phyloP scores from a whole-genome alignment of 2,888 invertebrate genomes.

The Drosophila bunnanda region DNA sequence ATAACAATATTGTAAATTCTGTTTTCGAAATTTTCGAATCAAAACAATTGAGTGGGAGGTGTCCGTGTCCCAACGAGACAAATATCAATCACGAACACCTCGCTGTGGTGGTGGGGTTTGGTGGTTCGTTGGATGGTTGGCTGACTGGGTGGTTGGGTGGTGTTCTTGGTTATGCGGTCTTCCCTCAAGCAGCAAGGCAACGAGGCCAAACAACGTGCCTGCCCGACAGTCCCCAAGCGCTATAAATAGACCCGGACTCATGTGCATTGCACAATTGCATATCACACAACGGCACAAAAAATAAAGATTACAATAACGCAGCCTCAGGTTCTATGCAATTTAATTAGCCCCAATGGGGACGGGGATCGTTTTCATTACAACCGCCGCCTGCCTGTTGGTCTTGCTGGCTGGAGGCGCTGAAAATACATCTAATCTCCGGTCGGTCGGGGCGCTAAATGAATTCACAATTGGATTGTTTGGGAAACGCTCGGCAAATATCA shows the following conservation, averaged over 20 bases:
- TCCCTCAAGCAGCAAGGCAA: constrained; percentile 31
- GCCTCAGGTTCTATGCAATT: constrained; percentile 42
- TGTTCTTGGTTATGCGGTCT: constrained; percentile 11
- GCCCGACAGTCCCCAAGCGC: constrained; percentile 16
- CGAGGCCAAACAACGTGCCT: constrained; percentile 44
- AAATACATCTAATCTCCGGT: constrained; percentile 20
- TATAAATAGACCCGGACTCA: constrained; percentile 37
- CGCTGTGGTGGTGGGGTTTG: constrained; percentile 2
- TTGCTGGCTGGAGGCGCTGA: constrained; percentile 12
- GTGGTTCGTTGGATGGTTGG: not conserved
- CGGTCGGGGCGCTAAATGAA: constrained; percentile 44
- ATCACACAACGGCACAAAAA: constrained; percentile 12
- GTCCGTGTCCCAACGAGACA: constrained; percentile 52
- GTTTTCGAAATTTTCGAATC: constrained; percentile 36
- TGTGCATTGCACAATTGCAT: constrained; percentile 49
- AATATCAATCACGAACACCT: constrained; percentile 58
- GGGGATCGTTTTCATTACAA: constrained; percentile 7
- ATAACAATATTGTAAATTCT: constrained; percentile 33
- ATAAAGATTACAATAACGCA: constrained; percentile 16
- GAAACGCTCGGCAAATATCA: constrained; percentile 26
- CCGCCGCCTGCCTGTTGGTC: not conserved
- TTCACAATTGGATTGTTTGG: constrained; percentile 39
- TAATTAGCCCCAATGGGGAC: constrained; percentile 24
- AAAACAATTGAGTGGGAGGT: constrained; percentile 68
- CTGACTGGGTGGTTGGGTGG: constrained; percentile 5